phyloP scores from a whole-genome alignment of 2,797 vertebrate species.

The Pseudocheirus occidentalis region DNA sequence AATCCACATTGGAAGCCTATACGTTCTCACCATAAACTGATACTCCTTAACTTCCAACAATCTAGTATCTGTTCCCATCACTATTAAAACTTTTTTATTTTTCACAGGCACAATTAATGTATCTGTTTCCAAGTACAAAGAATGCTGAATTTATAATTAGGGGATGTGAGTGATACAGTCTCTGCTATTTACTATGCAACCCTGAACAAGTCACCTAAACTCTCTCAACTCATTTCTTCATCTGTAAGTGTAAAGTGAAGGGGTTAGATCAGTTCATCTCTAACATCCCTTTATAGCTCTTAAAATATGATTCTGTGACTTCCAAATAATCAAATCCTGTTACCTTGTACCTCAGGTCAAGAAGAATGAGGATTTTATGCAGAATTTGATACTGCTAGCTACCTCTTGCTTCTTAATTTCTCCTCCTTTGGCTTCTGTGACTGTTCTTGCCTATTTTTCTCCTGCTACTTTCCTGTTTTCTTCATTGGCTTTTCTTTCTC shows the following conservation, averaged over 20 bases:
- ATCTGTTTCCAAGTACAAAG: not conserved
- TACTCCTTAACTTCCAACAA: not conserved
- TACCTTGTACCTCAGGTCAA: not conserved
- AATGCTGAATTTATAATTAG: not conserved
- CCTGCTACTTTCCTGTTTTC: not conserved
- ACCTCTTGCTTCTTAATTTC: not conserved
- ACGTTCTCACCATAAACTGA: not conserved
- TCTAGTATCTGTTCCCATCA: not conserved
- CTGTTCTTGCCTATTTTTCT: not conserved
- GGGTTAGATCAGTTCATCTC: not conserved
- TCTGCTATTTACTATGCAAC: not conserved
- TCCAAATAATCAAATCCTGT: not conserved
- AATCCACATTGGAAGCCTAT: not conserved
- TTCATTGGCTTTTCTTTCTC: not conserved
- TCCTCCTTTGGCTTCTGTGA: not conserved
- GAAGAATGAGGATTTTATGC: not conserved
- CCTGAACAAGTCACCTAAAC: not conserved
- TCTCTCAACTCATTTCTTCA: not conserved
- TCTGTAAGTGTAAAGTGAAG: not conserved
- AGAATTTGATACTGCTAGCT: not conserved
- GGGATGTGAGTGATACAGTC: not conserved
- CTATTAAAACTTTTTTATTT: not conserved
- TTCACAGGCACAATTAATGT: not conserved
- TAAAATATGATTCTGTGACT: not conserved
- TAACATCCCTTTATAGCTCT: not conserved